Evolutionary conservation across 2,888 invertebrate genomes (phyloP), one percentile per base, ranked within the genome.

Genomic region (Petrophora chlorosata): DNA sequence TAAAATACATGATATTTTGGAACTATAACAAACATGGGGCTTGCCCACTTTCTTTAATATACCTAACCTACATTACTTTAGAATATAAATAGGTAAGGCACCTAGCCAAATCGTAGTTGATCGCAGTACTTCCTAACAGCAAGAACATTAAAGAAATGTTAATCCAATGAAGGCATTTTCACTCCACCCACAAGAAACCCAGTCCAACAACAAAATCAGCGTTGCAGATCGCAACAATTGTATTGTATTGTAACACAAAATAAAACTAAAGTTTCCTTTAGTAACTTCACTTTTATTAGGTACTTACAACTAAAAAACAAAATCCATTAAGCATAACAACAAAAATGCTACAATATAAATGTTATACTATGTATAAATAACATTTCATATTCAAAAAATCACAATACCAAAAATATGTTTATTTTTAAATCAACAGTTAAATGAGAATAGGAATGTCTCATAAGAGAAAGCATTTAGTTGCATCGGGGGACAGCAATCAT

Each of bases 261-360:
- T 44, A 32, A 53, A 50, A 44, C 15, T 16, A 41, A 33, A 3
- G 8, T 16, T 33, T n/a, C 2, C 7, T 5, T 23, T 7, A 52
- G 30, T 48, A 46, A 58, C 41, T 70, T 75, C 69, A 73, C 63
- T 70, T 63, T 55, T 48, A 55, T 55, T 54, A 22, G 15, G 30
- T 54, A 40, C 71, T 76, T 81, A 80, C 36, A 76, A 70, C 67
- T 79, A 81, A 61, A 73, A 79, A 78, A 73, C 69, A 67, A 65
- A 67, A 51, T 30, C 36, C 19, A 65, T 55, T 65, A 79, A 82
- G 79, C 79, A 64, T 75, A 65, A 70, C 63, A 77, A 76, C 63
- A 77, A 76, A 67, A 79, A 80, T 65, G 79, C 80, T 81, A 73
- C 77, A 81, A 65, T 60, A 50, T 69, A 71, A 75, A 71, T 71